A percentile compares a stretch with the other conserved stretches of the same genome.
Evolutionary conservation across 2,888 invertebrate genomes (phyloP).

Genomic region (Monopis laevigella): DNA sequence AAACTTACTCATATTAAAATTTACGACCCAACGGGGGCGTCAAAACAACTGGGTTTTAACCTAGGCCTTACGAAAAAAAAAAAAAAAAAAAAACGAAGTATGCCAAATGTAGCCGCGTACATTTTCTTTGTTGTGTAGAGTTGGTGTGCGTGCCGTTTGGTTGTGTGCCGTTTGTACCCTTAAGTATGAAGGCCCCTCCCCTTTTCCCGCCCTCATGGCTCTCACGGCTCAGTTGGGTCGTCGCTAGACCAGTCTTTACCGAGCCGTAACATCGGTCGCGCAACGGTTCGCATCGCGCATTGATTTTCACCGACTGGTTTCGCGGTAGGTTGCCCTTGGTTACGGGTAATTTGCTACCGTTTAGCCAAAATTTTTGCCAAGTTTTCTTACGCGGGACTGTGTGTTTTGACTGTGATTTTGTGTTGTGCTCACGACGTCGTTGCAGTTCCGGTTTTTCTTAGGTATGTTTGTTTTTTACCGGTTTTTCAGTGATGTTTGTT

Average conservation of each 20-base stretch:
- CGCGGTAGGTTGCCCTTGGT: constrained; percentile 33
- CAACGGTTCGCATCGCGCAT: constrained; percentile 57
- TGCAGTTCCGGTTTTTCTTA: constrained; percentile 18
- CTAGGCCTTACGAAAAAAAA: too few relatives aligned
- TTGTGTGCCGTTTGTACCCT: constrained; percentile 49
- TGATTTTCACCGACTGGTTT: constrained; percentile 51
- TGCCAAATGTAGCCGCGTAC: constrained; percentile 26
- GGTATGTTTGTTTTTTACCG: constrained; percentile 24
- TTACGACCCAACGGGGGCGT: too few relatives aligned
- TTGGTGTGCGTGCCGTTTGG: constrained; percentile 35
- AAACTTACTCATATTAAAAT: too few relatives aligned
- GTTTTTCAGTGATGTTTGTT: too few relatives aligned
- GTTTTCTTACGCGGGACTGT: constrained; percentile 32
- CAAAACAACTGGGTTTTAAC: too few relatives aligned
- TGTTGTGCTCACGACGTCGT: constrained; percentile 32
- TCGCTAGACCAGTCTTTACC: constrained; percentile 64
- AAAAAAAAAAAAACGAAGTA: constrained; percentile 10
- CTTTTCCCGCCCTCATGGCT: constrained; percentile 59
- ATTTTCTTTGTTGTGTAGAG: constrained; percentile 38
- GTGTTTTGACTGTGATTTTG: constrained; percentile 26
- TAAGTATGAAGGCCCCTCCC: constrained; percentile 33
- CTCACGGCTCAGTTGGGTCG: constrained; percentile 67
- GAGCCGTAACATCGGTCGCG: constrained; percentile 64
- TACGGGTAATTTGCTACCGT: constrained; percentile 3
- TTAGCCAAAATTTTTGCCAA: constrained; percentile 6